These are phyloP conservation scores for Heteromurus nitidus DNA, from an alignment of 2,888 invertebrate species.

Conservation along the genomic window DNA sequence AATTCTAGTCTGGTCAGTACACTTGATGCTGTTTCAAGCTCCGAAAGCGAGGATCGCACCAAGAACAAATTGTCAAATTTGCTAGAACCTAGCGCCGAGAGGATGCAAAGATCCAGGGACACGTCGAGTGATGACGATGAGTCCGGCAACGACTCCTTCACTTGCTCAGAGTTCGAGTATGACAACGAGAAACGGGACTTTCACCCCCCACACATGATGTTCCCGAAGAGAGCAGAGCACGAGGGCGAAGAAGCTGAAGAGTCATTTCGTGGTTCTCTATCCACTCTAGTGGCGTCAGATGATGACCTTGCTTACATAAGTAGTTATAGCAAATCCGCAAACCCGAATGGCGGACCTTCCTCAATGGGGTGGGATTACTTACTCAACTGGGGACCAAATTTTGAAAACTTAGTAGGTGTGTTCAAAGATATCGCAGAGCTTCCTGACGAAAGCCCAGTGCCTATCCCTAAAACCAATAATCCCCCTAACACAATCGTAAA, in stretches of 20 bases:
- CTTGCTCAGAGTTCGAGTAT: conserved; percentile 98
- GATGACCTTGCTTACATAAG: conserved; percentile 81
- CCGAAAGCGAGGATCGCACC: conserved; percentile 74
- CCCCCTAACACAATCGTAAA: conserved; percentile 62
- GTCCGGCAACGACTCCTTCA: conserved; percentile 95
- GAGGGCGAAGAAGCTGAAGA: conserved; percentile 81
- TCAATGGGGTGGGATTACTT: conserved; percentile 93
- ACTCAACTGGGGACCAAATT: conserved; percentile 97
- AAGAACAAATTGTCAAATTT: conserved; percentile 76
- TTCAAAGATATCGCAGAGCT: conserved; percentile 97
- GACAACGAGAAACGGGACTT: conserved; percentile 81
- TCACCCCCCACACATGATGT: conserved; percentile 79
- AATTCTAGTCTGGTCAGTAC: conserved; percentile 94
- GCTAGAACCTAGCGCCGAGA: conserved; percentile 63
- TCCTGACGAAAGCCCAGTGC: conserved; percentile 80
- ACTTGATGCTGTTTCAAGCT: conserved; percentile 94
- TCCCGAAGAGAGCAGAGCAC: conserved; percentile 77
- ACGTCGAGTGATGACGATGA: conserved; percentile 80
- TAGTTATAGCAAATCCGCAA: conserved; percentile 75
- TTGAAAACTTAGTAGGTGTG: conserved; percentile 95
- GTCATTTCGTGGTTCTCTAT: conserved; percentile 94
- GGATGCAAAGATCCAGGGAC: conserved; percentile 63
- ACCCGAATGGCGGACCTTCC: conserved; percentile 83
- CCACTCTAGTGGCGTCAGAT: conserved; percentile 94
- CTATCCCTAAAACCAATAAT: conserved; percentile 45